Percentiles rank a stretch among this genome's conserved stretches.
Evolutionary conservation across 2,888 invertebrate species (phyloP).

Genomic region (Xylophagus ater): DNA sequence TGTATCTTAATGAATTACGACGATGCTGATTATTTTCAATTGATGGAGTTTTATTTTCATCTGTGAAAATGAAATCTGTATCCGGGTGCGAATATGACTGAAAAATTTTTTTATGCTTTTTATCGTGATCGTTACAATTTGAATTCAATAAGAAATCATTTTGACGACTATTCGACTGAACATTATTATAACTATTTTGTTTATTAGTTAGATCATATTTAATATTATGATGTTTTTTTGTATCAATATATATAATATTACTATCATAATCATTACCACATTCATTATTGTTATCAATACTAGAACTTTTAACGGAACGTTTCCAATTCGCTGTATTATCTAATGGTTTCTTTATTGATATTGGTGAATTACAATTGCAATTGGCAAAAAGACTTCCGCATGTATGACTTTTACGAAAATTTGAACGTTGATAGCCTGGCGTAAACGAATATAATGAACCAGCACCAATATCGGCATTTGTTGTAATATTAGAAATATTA

Average conservation of each 20-base stretch:
- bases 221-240: too few species aligned
- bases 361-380: slow-evolving; percentile 25
- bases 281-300: too few species aligned
- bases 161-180: too few species aligned
- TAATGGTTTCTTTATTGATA: slow-evolving; percentile 7
- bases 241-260: too few species aligned
- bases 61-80: slow-evolving; percentile 29
- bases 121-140: slow-evolving; percentile 2
- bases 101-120: slow-evolving; percentile 23
- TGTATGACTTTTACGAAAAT: slow-evolving; percentile 30
- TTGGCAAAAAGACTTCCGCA: slow-evolving; percentile 33
- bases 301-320: too few species aligned
- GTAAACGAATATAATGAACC: too few species aligned
- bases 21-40: slow-evolving; percentile 10
- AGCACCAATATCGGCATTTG: too few species aligned
- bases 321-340: slow-evolving; percentile 4
- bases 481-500: too few species aligned
- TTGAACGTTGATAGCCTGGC: too few species aligned
- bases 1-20: slow-evolving; percentile 12
- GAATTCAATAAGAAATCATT: too few species aligned
- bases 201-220: too few species aligned
- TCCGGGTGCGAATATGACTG: slow-evolving; percentile 31
- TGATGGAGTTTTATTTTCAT: slow-evolving; percentile 28
- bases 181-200: too few species aligned
- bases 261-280: not conserved